Base-by-base conservation (phyloP, 2,113 vertebrate species). In the Empidonax traillii region DNA sequence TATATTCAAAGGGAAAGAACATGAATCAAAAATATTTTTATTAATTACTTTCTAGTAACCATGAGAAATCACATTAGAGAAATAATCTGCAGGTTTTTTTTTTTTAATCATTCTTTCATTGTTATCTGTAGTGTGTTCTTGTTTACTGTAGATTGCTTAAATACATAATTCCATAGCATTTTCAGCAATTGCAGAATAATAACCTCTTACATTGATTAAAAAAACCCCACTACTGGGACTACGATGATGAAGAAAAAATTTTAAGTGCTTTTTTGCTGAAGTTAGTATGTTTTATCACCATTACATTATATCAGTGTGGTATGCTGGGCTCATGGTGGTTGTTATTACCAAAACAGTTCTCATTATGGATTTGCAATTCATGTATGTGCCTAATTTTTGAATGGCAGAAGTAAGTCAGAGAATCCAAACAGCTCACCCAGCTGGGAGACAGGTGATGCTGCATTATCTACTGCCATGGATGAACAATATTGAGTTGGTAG, bases 401-500 rank as follows among this genome's bases (percentile, higher is more conserved):
- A 69, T 91, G 44, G 16, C 97, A 99, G 99, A 99, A 98, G 98
- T 99, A 89, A 99, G 99, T 98, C 99, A 99, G 98, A 98, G 99
- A 56, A 99, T 99, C 95, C 99, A 99, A 91, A 99, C 99, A 1
- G 99, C 99, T 11, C 99, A 99, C 89, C 99, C 99, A 17, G 98
- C 99, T 62, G 99, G 99, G 33, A 98, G 99, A 24, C 99, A 99
- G 75, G 99, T 99, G 46, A 99, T 99, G 99, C 94, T 99, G 85
- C 99, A 99, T 97, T 99, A 99, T 95, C 98, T 99, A 80, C 98
- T 99, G 24, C 99, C 99, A 0, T 99, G 99, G 99, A 99, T 99
- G 99, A 99, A 99, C 98, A 99, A 99, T 41, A 98, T 99, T 67
- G 99, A 99, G 97, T 83, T 99, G 95, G 99, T 99, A 14, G 99